These are phyloP conservation scores for Vulpes ferrilata DNA, from an alignment of 2,113 vertebrate species.

Conservation along the genomic window DNA sequence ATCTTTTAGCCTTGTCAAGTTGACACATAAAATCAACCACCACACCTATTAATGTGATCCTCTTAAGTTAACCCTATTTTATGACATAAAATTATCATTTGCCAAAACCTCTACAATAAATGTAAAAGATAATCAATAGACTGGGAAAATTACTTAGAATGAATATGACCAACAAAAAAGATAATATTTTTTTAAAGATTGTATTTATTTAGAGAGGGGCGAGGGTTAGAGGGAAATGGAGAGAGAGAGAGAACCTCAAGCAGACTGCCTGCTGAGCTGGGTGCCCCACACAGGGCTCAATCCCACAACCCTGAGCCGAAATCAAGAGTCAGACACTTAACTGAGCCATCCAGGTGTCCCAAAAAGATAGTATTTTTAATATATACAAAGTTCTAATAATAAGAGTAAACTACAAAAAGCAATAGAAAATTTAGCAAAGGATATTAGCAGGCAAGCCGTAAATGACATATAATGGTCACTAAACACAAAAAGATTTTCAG, in stretches of 20 bases:
- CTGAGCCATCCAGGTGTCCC: not conserved
- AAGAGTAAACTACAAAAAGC: constrained; percentile 4
- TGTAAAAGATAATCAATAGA: not conserved
- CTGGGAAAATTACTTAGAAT: not conserved
- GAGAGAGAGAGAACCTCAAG: not conserved
- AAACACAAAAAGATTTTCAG: not conserved
- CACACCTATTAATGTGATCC: not conserved
- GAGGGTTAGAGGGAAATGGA: not conserved
- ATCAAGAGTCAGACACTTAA: not conserved
- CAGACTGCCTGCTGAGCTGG: not conserved
- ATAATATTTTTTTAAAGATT: not conserved
- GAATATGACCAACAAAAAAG: constrained; percentile 2
- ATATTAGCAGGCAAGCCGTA: not conserved
- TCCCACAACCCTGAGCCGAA: not conserved
- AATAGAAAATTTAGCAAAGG: not conserved
- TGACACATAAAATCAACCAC: not conserved
- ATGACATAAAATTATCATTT: constrained; percentile 25
- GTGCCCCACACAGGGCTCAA: not conserved
- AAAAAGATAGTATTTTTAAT: not conserved
- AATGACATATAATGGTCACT: not conserved
- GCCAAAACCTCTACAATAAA: constrained; percentile 32
- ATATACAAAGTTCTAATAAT: not conserved
- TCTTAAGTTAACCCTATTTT: not conserved
- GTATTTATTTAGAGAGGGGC: not conserved
- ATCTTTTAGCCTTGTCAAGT: not conserved